Evolutionary conservation across 2,797 vertebrate species (phyloP).

Genomic region (Diplodus puntazzo): DNA sequence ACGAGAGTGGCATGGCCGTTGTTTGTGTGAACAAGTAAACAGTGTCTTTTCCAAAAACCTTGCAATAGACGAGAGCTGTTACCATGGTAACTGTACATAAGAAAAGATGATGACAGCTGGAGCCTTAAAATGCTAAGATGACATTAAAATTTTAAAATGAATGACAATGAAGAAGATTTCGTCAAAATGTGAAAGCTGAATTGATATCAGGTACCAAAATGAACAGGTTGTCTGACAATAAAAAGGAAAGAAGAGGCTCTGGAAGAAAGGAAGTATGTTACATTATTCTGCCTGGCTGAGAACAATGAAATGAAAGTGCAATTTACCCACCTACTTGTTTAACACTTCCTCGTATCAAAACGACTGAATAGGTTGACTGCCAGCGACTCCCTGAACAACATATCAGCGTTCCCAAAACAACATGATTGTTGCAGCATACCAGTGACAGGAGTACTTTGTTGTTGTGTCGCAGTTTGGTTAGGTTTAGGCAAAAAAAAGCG

Average conservation of each 20-base stretch:
- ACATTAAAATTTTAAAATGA: not conserved
- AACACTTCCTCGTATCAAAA: too few species aligned
- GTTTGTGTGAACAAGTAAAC: not conserved
- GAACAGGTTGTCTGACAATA: not conserved
- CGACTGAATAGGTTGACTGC: too few species aligned
- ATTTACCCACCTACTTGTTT: not conserved
- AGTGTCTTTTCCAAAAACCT: not conserved
- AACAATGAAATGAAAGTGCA: not conserved
- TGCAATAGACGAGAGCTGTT: too few species aligned
- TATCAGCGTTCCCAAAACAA: too few species aligned
- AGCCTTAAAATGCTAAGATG: too few species aligned
- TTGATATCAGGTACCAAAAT: not conserved
- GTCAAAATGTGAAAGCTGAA: not conserved
- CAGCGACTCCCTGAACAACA: too few species aligned
- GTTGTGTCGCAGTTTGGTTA: too few species aligned
- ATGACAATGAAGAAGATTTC: not conserved
- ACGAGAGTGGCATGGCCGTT: too few species aligned
- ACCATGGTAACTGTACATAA: not conserved
- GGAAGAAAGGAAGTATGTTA: not conserved
- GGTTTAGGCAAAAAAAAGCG: too few species aligned
- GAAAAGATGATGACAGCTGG: not conserved
- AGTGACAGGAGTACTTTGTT: too few species aligned
- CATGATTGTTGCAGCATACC: too few species aligned
- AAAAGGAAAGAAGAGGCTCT: not conserved
- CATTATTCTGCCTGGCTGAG: not conserved